Base-by-base conservation (phyloP, 2,888 invertebrate species). In the Frankliniella fusca region DNA sequence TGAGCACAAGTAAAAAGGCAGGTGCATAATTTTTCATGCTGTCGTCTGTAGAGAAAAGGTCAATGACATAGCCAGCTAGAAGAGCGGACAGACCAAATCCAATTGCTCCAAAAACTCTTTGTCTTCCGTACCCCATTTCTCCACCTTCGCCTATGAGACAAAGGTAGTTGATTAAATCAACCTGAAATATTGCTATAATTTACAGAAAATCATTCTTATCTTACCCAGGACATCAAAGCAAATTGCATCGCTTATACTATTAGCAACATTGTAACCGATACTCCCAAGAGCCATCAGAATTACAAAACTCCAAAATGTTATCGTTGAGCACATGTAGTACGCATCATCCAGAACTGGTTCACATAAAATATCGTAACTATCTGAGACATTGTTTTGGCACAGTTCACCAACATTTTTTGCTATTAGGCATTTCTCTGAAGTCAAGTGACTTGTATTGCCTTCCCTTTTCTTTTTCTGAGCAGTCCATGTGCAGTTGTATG, bases 211-310 rank as follows among this genome's bases (percentile, higher is more conserved):
- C 28, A 61, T n/a, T 81, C 27, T 65, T 80, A 28, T 80, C 89
- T 89, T 87, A 92, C 95, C 95, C 70, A 97, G 90, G 48, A 95
- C 92, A 88, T 97, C 95, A 86, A 97, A 97, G 87, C 96, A 96
- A 50, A 97, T 93, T 0, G 97, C 96, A 88, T 97, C 97, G 70
- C 95, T 94, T 70, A 97, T 93, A 80, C 94, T 95, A 86, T 96
- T 94, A 54, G 93, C 92, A 0, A 97, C 96, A 87, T 95, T 95
- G 86, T 93, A 95, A 5, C 94, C 93, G 83, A 95, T 93, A 3
- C 92, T 94, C 49, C 95, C 95, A 1, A 94, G 84, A 80, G 93
- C 93, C 90, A 94, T 92, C 38, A 94, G 87, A 0, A 93, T 84
- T 0, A 95, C 92, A 85, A 94, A 95, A 3, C 90, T 89, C 94